These are phyloP conservation scores for Piaya cayana DNA, from an alignment of 2,113 vertebrate genomes.

Conservation along the genomic window DNA sequence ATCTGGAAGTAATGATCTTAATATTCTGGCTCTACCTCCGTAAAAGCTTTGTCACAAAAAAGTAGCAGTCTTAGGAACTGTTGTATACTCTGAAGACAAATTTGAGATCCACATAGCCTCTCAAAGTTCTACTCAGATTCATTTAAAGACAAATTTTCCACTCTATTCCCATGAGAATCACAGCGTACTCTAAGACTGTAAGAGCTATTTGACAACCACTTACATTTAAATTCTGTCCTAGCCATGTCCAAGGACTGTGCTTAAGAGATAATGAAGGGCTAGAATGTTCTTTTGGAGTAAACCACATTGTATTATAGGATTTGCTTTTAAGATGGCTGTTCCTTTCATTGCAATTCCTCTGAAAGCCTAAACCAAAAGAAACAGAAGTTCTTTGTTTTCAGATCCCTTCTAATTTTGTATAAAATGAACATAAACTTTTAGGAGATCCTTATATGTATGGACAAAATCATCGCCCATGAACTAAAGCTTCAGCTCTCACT, in stretches of 20 bases:
- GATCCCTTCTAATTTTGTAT: background rate
- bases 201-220: conserved; percentile 45
- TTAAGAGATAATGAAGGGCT: conserved; percentile 53
- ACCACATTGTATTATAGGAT: background rate
- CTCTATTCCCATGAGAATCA: conserved; percentile 31
- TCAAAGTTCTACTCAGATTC: conserved; percentile 45
- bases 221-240: conserved; percentile 61
- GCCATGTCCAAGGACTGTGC: conserved; percentile 54
- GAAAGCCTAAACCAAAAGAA: background rate
- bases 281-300: conserved; percentile 10
- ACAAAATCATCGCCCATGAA: background rate
- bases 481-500: background rate
- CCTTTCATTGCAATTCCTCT: background rate
- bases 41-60: conserved; percentile 81
- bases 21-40: conserved; percentile 76
- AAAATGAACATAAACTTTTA: background rate
- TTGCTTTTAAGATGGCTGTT: background rate
- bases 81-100: conserved; percentile 73
- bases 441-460: accelerated
- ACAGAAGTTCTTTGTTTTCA: background rate
- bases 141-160: conserved; percentile 62
- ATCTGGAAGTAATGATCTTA: conserved; percentile 85
- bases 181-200: conserved; percentile 8
- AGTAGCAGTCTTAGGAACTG: conserved; percentile 79
- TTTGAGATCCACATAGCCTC: conserved; percentile 49